A percentile compares a stretch with the other conserved stretches of the same genome.
phyloP scores from a whole-genome alignment of 1,140 invertebrate genomes.

The Pinna nobilis region DNA sequence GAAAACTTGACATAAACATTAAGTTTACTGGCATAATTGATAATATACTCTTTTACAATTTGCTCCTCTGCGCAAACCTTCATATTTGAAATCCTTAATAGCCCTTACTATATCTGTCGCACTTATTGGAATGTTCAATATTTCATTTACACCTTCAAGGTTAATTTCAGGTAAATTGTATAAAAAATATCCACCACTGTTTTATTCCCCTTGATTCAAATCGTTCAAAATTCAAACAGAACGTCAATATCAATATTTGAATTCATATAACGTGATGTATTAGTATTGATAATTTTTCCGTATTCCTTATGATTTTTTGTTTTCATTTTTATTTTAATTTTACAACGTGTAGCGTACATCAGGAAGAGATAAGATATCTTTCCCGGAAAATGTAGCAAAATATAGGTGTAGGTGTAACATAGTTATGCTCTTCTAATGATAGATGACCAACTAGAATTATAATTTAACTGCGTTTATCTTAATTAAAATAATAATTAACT shows the following conservation, averaged over 20 bases:
- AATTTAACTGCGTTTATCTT: no score
- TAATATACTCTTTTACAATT: not conserved
- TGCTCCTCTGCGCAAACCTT: not conserved
- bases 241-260: no score
- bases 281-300: not conserved
- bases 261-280: no score
- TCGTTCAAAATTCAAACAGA: not conserved
- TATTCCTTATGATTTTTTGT: not conserved
- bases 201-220: not conserved
- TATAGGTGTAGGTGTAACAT: no score
- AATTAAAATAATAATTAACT: no score
- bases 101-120: not conserved
- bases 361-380: no score
- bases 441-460: no score
- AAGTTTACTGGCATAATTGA: not conserved
- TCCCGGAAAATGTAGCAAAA: no score
- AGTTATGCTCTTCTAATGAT: no score
- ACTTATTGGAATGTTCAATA: not conserved
- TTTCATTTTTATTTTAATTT: not conserved
- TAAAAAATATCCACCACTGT: not conserved
- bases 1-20: not conserved
- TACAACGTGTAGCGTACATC: not conserved
- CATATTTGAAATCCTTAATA: not conserved
- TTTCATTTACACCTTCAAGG: not conserved
- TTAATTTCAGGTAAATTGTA: not conserved